Base-by-base conservation (phyloP, 2,797 vertebrate species). In the Enteromius radiatus region DNA sequence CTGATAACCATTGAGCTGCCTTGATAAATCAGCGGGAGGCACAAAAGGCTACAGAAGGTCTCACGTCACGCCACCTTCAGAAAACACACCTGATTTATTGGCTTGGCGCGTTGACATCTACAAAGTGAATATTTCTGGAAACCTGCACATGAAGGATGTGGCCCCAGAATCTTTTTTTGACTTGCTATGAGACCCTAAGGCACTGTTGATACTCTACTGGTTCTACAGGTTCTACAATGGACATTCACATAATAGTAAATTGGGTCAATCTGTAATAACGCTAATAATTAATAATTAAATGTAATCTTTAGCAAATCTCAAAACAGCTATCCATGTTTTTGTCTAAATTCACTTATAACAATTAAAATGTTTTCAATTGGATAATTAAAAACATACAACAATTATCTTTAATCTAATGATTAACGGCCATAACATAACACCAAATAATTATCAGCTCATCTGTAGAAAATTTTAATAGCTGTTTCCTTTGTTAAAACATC, bases 21-120 rank as follows among this genome's bases (percentile, higher is more conserved):
- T 78, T 52, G 76, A 87, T 84, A 84, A 85, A 88, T 85, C 78
- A 86, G 81, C 36, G 31, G 33, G 59, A 82, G 75, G 77, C 67
- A 81, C 41, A 70, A 76, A 85, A 87, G 83, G 78, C 80, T 76
- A 84, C 69, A 77, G 69, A 59, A 82, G 81, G 33, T 74, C 79
- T 80, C 81, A 69, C 59, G 67, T 80, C 81, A 69, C 59, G 67
- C 78, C 71, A 78, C 68, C 49, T 74, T 65, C 76, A 73, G 82
- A 85, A 82, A 82, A 75, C 26, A 80, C 84, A 59, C 21, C 43
- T 80, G 84, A 86, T 88, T 85, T 82, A 86, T 76, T 76, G 63
- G 49, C 33, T 68, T 76, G 73, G 8, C 7, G 0, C 68, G 36
- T 56, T 82, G 45, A 67, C 19, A 5, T 68, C 26, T 21, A 68